These are phyloP conservation scores for Dreissena polymorpha DNA, from an alignment of 1,140 invertebrate species.

Conservation along the genomic window DNA sequence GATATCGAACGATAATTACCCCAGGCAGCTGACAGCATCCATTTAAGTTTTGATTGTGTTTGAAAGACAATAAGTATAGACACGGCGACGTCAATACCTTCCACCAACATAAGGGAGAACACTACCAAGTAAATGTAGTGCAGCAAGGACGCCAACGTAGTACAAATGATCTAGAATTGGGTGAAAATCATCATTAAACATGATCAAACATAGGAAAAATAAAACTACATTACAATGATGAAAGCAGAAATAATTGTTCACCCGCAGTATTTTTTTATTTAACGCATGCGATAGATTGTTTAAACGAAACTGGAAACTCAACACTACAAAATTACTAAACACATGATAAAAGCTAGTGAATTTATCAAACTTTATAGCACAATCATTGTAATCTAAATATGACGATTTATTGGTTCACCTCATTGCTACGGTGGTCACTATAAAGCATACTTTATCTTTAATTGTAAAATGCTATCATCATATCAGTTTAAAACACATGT, in stretches of 20 bases:
- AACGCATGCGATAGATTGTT: too few relatives aligned
- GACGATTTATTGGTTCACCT: neutral
- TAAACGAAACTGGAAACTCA: too few relatives aligned
- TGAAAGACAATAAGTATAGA: conserved; percentile 48
- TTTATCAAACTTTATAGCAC: too few relatives aligned
- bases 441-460: neutral
- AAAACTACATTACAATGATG: too few relatives aligned
- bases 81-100: conserved; percentile 62
- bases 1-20: conserved; percentile 28
- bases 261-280: too few relatives aligned
- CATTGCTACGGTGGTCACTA: neutral
- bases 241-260: too few relatives aligned
- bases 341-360: too few relatives aligned
- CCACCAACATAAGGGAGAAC: conserved; percentile 65
- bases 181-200: too few relatives aligned
- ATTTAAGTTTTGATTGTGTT: conserved; percentile 20
- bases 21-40: conserved; percentile 48
- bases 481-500: neutral
- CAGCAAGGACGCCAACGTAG: conserved; percentile 57
- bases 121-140: conserved; percentile 66
- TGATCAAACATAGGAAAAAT: too few relatives aligned
- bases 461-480: neutral
- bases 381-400: too few relatives aligned
- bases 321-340: too few relatives aligned
- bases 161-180: conserved; percentile 53